phyloP scores from a whole-genome alignment of 2,113 vertebrate species.

The Eidolon helvum region DNA sequence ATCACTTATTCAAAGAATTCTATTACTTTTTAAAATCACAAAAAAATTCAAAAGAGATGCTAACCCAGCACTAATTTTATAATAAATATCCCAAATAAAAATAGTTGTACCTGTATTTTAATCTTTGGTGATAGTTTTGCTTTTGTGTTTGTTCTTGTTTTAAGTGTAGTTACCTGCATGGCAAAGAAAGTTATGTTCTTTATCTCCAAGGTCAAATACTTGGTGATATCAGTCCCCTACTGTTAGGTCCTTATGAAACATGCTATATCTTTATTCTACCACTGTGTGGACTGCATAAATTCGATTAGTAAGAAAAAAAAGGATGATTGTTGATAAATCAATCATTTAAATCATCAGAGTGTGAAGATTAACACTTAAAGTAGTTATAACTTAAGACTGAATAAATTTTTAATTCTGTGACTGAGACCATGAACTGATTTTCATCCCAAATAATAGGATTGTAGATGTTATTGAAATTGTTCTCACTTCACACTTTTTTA shows the following conservation, averaged over 20 bases:
- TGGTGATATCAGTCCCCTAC: neutral
- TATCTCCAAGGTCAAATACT: neutral
- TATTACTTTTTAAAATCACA: constrained; percentile 68
- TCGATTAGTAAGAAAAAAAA: neutral
- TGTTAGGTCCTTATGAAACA: neutral
- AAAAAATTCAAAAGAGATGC: constrained; percentile 75
- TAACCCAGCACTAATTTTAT: constrained; percentile 67
- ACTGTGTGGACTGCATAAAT: neutral
- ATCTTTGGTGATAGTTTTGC: constrained; percentile 60
- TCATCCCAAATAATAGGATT: neutral
- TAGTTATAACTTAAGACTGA: neutral
- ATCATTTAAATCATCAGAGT: neutral
- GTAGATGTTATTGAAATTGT: neutral
- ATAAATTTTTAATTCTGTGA: neutral
- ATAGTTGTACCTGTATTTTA: constrained; percentile 58
- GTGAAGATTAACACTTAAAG: neutral
- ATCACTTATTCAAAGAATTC: constrained; percentile 56
- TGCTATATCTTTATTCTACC: neutral
- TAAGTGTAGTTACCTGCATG: constrained; percentile 47
- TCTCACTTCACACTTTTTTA: neutral
- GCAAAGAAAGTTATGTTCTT: constrained; percentile 55
- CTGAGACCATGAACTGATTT: neutral
- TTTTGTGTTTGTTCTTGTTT: neutral
- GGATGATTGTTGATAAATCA: neutral
- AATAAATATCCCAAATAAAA: constrained; percentile 71